Evolutionary conservation across 2,888 invertebrate genomes (phyloP), one percentile per base, ranked within the genome.

Genomic region (Galeopsomyia nigrocyanea): DNA sequence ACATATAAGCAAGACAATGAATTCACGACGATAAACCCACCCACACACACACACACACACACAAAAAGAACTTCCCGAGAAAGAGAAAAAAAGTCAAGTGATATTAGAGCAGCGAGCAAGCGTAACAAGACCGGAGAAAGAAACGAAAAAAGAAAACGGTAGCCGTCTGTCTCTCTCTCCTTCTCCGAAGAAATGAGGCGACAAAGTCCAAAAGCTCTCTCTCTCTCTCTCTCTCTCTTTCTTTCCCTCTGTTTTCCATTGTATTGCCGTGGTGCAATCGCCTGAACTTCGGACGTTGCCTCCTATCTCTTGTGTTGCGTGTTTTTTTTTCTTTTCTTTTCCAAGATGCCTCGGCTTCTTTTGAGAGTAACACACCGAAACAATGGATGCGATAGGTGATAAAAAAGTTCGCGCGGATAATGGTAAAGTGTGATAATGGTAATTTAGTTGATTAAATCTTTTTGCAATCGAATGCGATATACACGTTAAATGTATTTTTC

Each of bases 181-280:
- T 5, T 39, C 62, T 10, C 22, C 60, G 72, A 56, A 77, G 75
- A 78, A 79, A 78, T 75, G 77, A 77, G 78, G 77, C 79, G 77
- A 78, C 79, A 78, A 79, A 79, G 77, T 79, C 70, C 70, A 69
- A 71, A 74, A 68, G 9, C 77, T 57, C 62, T 75, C 71, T 71
- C 76, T 50, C 26, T 49, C 14, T 21, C 51, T 60, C 17, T 50
- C 17, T 57, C 53, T 31, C 49, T 19, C 3, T 26, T 5, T 39
- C 62, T 57, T 60, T 75, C 26, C 39, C 39, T 56, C 74, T 74
- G 74, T 76, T 76, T 75, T 70, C 71, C 75, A 75, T 77, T 75
- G 72, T 75, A 69, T 77, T 74, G 74, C 53, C 68, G 31, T n/a
- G 16, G 26, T 56, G 51, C 61, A 57, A 67, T 62, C 67, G 55